Conservation (phyloP, 2,113 vertebrate genomes). For the Eclectus roratus region DNA sequence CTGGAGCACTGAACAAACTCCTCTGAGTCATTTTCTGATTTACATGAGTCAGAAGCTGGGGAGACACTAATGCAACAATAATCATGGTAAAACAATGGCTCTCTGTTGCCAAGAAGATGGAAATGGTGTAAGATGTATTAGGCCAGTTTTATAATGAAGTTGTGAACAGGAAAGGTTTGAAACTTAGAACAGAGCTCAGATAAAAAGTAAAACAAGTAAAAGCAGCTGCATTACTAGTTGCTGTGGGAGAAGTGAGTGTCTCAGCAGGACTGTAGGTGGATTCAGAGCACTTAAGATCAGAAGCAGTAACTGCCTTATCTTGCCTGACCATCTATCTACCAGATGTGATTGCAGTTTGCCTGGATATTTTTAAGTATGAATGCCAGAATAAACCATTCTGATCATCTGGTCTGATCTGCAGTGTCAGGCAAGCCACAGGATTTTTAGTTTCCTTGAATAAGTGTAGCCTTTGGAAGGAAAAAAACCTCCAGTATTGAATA, state of each 20-base stretch:
- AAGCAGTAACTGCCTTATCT: neutral
- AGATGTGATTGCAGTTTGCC: neutral
- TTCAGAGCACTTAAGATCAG: neutral
- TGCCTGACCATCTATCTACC: neutral
- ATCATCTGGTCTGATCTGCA: neutral
- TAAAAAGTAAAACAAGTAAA: neutral
- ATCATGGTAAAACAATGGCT: neutral
- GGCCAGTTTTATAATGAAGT: neutral
- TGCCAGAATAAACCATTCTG: neutral
- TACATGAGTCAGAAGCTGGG: neutral
- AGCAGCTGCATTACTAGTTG: neutral
- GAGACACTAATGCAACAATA: neutral
- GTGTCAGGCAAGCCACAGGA: neutral
- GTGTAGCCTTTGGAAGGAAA: neutral
- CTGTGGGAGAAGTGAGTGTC: neutral
- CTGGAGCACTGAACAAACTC: neutral
- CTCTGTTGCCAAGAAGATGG: fast-evolving
- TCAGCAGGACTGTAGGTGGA: neutral
- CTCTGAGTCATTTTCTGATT: neutral
- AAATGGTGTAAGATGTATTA: neutral
- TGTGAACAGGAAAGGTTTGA: neutral
- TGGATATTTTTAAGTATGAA: neutral
- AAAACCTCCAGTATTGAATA: neutral
- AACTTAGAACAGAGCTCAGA: neutral
- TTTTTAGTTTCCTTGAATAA: neutral